Evolutionary conservation across 2,113 vertebrate species (phyloP).

Genomic region (Chlamydotis undulata): DNA sequence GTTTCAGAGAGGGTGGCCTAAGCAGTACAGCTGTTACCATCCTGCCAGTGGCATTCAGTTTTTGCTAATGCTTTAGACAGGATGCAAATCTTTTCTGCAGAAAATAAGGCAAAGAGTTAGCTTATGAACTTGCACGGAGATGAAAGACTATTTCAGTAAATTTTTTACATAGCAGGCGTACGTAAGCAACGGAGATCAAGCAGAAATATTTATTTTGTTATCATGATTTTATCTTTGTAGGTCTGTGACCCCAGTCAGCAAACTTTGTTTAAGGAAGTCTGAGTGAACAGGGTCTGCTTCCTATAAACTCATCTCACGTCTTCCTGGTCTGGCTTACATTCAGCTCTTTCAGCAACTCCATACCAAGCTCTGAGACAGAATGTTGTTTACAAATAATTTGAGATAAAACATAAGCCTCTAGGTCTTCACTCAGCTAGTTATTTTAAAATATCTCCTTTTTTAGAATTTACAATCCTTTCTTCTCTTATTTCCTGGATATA

Average conservation of each 20-base stretch:
- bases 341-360: constrained; percentile 6
- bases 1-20: not conserved
- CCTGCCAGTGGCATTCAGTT: not conserved
- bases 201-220: constrained; percentile 58
- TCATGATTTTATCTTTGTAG: constrained; percentile 49
- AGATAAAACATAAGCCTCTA: constrained; percentile 43
- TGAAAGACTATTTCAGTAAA: constrained; percentile 16
- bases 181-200: not conserved
- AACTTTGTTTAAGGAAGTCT: constrained; percentile 61
- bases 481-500: not conserved
- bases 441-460: not conserved
- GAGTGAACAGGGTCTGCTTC: constrained; percentile 37
- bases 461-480: not conserved
- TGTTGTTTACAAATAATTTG: constrained; percentile 59
- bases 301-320: constrained; percentile 48
- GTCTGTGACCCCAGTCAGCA: constrained; percentile 28
- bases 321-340: constrained; percentile 47
- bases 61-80: not conserved
- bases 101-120: not conserved
- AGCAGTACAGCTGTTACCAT: not conserved
- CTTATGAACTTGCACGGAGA: not conserved
- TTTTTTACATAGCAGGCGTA: constrained; percentile 33
- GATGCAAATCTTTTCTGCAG: not conserved
- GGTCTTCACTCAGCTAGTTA: not conserved
- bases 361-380: constrained; percentile 5